A percentile compares a stretch with the other conserved stretches of the same genome.
Evolutionary conservation across 2,888 invertebrate species (phyloP).

Genomic region (Nemotelus pantherinus): DNA sequence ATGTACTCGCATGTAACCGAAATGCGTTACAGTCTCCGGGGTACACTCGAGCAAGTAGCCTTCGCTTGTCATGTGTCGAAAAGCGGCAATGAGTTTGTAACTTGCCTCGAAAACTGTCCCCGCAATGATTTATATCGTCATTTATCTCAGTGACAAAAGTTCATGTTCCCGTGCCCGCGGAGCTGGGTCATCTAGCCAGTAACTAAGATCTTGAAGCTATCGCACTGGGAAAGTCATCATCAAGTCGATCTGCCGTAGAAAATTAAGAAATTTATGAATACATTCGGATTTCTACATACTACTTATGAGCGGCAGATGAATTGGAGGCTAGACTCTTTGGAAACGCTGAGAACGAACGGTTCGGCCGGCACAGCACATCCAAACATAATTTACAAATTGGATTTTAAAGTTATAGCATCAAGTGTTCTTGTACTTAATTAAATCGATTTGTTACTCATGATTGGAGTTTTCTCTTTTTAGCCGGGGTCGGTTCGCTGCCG

Average conservation of each 20-base stretch:
- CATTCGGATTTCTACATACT: slow-evolving; percentile 4
- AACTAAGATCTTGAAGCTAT: slow-evolving; percentile 3
- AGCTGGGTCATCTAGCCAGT: slow-evolving; percentile 12
- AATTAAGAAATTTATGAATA: slow-evolving; percentile 32
- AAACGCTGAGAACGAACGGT: background rate
- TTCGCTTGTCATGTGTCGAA: background rate
- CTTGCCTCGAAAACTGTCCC: slow-evolving; percentile 47
- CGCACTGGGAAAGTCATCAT: background rate
- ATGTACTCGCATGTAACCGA: slow-evolving; percentile 14
- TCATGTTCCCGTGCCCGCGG: slow-evolving; percentile 19
- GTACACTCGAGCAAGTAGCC: background rate
- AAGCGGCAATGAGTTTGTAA: slow-evolving; percentile 4
- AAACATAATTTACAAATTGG: slow-evolving; percentile 26
- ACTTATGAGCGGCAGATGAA: background rate
- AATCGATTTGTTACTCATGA: slow-evolving; percentile 43
- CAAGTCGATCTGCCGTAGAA: slow-evolving; percentile 4
- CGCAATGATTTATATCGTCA: slow-evolving; percentile 54
- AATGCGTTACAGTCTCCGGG: background rate
- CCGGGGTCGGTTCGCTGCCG: slow-evolving; percentile 16
- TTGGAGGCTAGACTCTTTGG: background rate
- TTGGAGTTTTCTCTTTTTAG: slow-evolving; percentile 17
- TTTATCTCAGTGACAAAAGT: slow-evolving; percentile 54
- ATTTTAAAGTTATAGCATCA: slow-evolving; percentile 41
- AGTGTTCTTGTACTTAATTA: slow-evolving; percentile 42
- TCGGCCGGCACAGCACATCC: background rate